These are phyloP conservation scores for Bradypodion pumilum DNA, from an alignment of 2,797 vertebrate genomes.

Conservation along the genomic window DNA sequence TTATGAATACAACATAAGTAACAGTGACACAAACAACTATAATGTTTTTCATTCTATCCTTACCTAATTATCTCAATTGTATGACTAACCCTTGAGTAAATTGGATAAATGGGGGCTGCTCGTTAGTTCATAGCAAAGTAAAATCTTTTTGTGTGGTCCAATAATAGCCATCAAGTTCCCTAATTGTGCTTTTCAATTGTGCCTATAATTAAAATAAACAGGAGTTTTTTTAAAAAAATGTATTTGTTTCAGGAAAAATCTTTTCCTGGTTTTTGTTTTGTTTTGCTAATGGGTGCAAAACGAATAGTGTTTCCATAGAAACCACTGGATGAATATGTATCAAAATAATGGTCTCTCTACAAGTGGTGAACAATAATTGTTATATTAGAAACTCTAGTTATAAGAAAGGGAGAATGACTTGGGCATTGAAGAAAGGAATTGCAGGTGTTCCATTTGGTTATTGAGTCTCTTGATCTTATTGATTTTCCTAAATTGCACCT, in stretches of 20 bases:
- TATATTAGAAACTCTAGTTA: neutral
- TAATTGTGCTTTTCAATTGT: neutral
- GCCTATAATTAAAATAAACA: conserved; percentile 2
- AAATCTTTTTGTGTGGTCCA: neutral
- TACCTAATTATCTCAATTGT: neutral
- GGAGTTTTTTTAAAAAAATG: neutral
- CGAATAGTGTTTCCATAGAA: conserved; percentile 75
- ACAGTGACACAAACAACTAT: neutral
- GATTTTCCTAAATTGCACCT: conserved; percentile 9
- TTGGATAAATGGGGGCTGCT: neutral
- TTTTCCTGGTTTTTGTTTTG: neutral
- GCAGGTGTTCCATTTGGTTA: neutral
- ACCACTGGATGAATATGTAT: conserved; percentile 73
- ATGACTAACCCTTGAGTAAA: neutral
- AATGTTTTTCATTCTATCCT: neutral
- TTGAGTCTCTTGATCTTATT: neutral
- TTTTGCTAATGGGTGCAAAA: neutral
- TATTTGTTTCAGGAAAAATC: neutral
- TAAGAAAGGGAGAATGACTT: neutral
- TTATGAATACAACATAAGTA: neutral
- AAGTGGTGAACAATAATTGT: conserved; percentile 47
- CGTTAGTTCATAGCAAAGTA: neutral
- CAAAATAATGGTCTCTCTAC: conserved; percentile 72
- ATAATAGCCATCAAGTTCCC: neutral
- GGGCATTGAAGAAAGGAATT: neutral